phyloP scores from a whole-genome alignment of 2,888 invertebrate species.

The Mythimna impura region DNA sequence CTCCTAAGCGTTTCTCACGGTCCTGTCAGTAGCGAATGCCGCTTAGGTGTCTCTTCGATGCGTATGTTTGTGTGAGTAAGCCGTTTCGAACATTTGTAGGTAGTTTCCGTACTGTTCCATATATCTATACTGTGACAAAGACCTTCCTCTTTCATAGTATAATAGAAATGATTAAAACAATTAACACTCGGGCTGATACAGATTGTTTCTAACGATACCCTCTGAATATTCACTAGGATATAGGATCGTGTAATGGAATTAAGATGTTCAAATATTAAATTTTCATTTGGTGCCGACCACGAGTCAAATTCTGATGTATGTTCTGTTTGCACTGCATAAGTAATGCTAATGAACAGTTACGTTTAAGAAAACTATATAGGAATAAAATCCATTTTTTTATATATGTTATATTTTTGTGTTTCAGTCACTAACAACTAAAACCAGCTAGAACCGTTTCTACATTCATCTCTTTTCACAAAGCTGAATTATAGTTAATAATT shows the following conservation, averaged over 20 bases:
- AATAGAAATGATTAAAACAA: constrained; percentile 24
- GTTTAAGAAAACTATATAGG: neutral
- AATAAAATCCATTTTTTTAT: neutral
- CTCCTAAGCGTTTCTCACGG: no score
- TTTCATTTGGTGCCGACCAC: constrained; percentile 63
- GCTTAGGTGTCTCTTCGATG: no score
- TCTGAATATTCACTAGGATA: constrained; percentile 34
- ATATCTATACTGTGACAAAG: no score
- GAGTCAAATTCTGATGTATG: constrained; percentile 39
- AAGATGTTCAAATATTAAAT: constrained; percentile 69
- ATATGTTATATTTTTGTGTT: no score
- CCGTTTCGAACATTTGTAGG: no score
- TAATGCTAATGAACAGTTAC: constrained; percentile 44
- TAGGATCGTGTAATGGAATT: constrained; percentile 57
- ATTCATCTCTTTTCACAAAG: no score
- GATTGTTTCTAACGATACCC: constrained; percentile 31
- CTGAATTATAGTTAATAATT: no score
- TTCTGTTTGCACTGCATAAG: constrained; percentile 49
- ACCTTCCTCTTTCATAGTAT: neutral
- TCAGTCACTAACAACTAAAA: neutral
- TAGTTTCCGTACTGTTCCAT: no score
- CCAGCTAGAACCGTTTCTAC: neutral
- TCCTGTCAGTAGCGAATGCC: no score
- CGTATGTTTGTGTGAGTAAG: no score
- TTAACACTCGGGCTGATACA: constrained; percentile 15